Base-by-base conservation (phyloP, 2,113 vertebrate species). In the Trinectes maculatus region DNA sequence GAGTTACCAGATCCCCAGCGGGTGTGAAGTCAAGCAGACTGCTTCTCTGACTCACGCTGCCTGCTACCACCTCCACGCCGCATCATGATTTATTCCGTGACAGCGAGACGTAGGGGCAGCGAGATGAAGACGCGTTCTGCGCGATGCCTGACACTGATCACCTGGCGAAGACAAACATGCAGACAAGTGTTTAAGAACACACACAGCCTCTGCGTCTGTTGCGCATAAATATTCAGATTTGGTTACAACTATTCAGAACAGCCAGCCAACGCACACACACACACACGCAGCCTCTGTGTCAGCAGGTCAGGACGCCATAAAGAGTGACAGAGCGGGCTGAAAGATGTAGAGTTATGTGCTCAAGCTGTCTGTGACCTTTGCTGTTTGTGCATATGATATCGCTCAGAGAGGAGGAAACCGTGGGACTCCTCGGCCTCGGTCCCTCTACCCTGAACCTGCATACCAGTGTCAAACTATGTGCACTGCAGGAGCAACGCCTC, bases 11-110 rank as follows among this genome's bases (percentile, higher is more conserved):
- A 91, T 90, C 83, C 90, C 84, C 72, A 83, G 84, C 55, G 75
- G 89, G 92, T 79, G 89, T 86, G 85, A 91, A 90, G 83, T 89
- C 87, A 87, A 84, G 73, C 74, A 89, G 85, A 85, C 87, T 68
- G 82, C 83, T 84, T 72, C 68, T 73, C 81, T 91, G 86, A 87
- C 85, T 88, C 76, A 85, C 39, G 68, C 71, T 80, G 79, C 73
- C 79, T 74, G 85, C 85, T 79, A 77, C 78, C 83, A 82, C 84
- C 88, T 85, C 75, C 83, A 61, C 73, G 43, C 72, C 66, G 69
- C 68, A 73, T 82, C 78, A 64, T 76, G 83, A 88, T 84, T 85
- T 85, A 88, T 84, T 73, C 58, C 61, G 31, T 56, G 65, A 83
- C 71, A 79, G 61, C 70, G 31, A 79, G 67, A 71, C 26, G 43